These are phyloP conservation scores for Bos taurus DNA, from an alignment of 2,113 vertebrate species.

Conservation along the genomic window DNA sequence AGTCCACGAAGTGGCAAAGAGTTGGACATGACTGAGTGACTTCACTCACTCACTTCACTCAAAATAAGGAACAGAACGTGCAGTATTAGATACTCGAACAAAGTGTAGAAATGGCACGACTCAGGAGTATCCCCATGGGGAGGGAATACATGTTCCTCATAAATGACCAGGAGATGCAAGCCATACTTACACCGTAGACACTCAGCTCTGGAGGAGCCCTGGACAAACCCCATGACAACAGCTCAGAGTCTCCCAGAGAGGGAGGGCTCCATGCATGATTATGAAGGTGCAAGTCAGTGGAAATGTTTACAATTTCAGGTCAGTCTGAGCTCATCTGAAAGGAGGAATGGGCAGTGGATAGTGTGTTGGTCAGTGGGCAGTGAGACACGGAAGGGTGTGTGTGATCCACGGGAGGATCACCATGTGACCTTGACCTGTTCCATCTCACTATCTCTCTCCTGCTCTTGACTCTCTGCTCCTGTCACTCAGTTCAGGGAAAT, in stretches of 20 bases:
- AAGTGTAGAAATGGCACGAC: not conserved
- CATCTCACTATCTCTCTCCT: not conserved
- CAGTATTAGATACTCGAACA: not conserved
- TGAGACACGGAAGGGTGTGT: not conserved
- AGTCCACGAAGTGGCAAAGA: too few relatives aligned
- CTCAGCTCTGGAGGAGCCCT: not conserved
- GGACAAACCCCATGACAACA: not conserved
- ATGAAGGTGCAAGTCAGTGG: not conserved
- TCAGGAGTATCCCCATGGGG: not conserved
- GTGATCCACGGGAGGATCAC: not conserved
- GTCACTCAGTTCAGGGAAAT: not conserved
- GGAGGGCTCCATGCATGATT: not conserved
- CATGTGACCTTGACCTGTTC: not conserved
- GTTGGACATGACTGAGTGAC: too few relatives aligned
- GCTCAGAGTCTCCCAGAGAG: not conserved
- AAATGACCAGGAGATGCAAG: not conserved
- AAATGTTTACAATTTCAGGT: not conserved
- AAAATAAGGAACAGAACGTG: not conserved
- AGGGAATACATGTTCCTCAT: not conserved
- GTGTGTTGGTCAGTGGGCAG: too few relatives aligned
- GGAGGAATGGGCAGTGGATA: not conserved
- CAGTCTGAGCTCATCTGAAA: not conserved
- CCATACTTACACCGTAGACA: rapidly evolving
- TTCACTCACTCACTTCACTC: too few relatives aligned
- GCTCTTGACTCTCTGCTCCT: not conserved